These are phyloP conservation scores for Acrobeloides nanus DNA, from an alignment of 2,888 invertebrate species.

Conservation along the genomic window DNA sequence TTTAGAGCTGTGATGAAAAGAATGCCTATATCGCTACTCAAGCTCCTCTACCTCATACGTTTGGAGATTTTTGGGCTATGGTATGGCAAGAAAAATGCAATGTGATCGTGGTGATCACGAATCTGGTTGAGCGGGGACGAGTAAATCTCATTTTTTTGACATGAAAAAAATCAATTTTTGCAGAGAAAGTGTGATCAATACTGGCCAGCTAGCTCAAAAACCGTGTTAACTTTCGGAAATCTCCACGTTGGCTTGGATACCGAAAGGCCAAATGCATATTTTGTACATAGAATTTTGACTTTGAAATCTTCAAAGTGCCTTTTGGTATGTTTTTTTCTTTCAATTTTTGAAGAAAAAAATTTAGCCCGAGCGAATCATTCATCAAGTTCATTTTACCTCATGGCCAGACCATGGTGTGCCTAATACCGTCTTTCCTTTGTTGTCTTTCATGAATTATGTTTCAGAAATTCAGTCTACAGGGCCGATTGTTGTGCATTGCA, in stretches of 20 bases:
- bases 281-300: slow-evolving; percentile 36
- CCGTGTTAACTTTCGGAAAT: slow-evolving; percentile 30
- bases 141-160: slow-evolving; percentile 14
- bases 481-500: slow-evolving; percentile 48
- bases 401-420: slow-evolving; percentile 49
- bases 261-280: slow-evolving; percentile 38
- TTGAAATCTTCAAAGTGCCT: slow-evolving; percentile 34
- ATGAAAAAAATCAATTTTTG: slow-evolving; percentile 7
- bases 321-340: slow-evolving; percentile 21
- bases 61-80: slow-evolving; percentile 39
- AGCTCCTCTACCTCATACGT: slow-evolving; percentile 50
- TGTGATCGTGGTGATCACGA: slow-evolving; percentile 48
- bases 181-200: slow-evolving; percentile 50
- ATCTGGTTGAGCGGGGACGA: slow-evolving; percentile 46
- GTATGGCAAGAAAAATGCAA: slow-evolving; percentile 48
- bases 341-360: slow-evolving; percentile 10
- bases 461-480: slow-evolving; percentile 48
- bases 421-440: slow-evolving; percentile 37
- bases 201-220: slow-evolving; percentile 33
- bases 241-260: slow-evolving; percentile 31
- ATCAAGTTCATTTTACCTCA: slow-evolving; percentile 45
- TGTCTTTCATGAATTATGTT: slow-evolving; percentile 45
- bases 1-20: slow-evolving; percentile 36
- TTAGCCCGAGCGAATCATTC: slow-evolving; percentile 36
- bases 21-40: slow-evolving; percentile 51